phyloP scores from a whole-genome alignment of 2,888 invertebrate genomes.

The Sepioteuthis lessoniana region DNA sequence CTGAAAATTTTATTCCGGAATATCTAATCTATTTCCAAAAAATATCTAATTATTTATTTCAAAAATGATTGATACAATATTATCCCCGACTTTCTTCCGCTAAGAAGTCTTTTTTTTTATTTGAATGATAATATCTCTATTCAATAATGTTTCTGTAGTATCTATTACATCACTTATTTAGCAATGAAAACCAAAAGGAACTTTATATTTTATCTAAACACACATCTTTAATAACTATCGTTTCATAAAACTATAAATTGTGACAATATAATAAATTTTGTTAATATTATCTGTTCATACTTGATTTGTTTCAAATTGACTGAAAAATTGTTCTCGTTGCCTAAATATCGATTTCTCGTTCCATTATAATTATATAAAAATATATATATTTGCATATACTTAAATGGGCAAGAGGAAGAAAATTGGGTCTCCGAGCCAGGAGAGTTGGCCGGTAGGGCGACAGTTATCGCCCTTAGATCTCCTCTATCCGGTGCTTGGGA shows the following conservation, averaged over 20 bases:
- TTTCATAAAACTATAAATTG: not conserved
- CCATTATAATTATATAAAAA: no score
- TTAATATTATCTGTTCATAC: no score
- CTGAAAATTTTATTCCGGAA: not conserved
- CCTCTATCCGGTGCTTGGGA: constrained; percentile 45
- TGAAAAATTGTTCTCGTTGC: no score
- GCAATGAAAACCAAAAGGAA: not conserved
- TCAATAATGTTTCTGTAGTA: not conserved
- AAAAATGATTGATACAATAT: not conserved
- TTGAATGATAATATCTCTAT: not conserved
- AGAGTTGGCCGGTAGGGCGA: constrained; percentile 47
- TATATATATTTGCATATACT: not conserved
- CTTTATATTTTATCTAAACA: not conserved
- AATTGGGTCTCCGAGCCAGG: not conserved
- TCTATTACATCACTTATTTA: not conserved
- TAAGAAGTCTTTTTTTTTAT: not conserved
- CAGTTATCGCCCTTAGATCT: constrained; percentile 42
- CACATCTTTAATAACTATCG: not conserved
- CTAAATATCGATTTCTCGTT: no score
- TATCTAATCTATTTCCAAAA: not conserved
- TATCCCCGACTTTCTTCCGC: not conserved
- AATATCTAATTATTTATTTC: not conserved
- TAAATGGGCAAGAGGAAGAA: not conserved
- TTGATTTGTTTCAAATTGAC: no score
- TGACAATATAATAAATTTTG: no score